Percentiles rank a stretch among this genome's conserved stretches.
Conservation (phyloP, 2,113 vertebrate species). For the Ranitomeya variabilis region DNA sequence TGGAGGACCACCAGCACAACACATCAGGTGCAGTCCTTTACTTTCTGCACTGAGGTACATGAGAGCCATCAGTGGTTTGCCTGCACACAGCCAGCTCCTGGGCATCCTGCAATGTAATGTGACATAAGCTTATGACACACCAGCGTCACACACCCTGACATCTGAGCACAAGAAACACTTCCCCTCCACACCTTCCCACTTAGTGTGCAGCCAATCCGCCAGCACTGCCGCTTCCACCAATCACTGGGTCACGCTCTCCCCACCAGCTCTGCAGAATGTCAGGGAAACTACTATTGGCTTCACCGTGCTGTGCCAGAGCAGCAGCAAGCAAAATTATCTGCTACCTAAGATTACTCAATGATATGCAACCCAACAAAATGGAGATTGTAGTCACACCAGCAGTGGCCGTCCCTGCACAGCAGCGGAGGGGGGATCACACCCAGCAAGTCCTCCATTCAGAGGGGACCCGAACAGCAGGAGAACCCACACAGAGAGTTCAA, state of each 20-base stretch:
- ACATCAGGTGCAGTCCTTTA: too few relatives aligned
- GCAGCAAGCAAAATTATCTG: not conserved
- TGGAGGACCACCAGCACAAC: too few relatives aligned
- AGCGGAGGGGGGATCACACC: too few relatives aligned
- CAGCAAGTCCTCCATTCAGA: too few relatives aligned
- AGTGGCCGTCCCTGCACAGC: not conserved
- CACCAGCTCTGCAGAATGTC: not conserved
- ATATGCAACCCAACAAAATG: not conserved
- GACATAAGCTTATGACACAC: not conserved
- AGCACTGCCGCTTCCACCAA: not conserved
- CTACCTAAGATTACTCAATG: not conserved
- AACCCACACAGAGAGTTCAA: too few relatives aligned
- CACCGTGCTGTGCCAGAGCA: not conserved
- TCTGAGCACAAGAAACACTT: not conserved
- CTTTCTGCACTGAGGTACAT: too few relatives aligned
- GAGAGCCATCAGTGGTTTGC: too few relatives aligned
- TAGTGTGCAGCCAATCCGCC: not conserved
- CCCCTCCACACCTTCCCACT: conserved; percentile 3
- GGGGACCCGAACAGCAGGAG: too few relatives aligned
- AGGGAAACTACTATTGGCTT: conserved; percentile 4
- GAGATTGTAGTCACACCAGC: not conserved
- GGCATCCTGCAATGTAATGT: not conserved
- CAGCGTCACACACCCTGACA: not conserved
- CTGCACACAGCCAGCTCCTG: not conserved
- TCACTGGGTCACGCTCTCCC: not conserved